Conservation (phyloP, 2,113 vertebrate species). For the Perca schrenkii region DNA sequence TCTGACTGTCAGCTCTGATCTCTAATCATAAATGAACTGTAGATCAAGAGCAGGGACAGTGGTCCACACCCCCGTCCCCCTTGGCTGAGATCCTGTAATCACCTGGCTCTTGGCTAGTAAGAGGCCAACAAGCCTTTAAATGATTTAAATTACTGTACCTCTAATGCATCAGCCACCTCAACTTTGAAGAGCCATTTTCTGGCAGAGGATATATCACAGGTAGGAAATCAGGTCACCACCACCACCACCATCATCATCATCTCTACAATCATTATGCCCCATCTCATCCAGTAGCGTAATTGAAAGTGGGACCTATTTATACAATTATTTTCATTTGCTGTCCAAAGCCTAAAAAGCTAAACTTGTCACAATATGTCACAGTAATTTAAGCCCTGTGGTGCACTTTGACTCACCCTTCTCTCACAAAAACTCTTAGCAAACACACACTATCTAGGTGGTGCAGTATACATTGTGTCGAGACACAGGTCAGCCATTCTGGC, state of each 20-base stretch:
- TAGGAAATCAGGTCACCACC: conserved; percentile 72
- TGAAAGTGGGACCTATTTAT: conserved; percentile 57
- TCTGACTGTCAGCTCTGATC: conserved; percentile 77
- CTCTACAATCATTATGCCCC: conserved; percentile 58
- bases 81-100: conserved; percentile 74
- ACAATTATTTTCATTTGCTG: conserved; percentile 72
- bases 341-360: conserved; percentile 46
- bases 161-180: conserved; percentile 75
- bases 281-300: conserved; percentile 43
- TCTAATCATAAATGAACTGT: conserved; percentile 82
- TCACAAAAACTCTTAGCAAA: conserved; percentile 20
- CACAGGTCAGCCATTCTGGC: conserved; percentile 73
- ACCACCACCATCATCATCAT: conserved; percentile 33
- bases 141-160: conserved; percentile 66
- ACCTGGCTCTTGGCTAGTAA: conserved; percentile 68
- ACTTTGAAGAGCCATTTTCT: conserved; percentile 75
- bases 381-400: conserved; percentile 37
- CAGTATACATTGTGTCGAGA: conserved; percentile 54
- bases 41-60: conserved; percentile 77
- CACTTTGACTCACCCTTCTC: conserved; percentile 47
- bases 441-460: conserved; percentile 51
- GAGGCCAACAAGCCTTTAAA: conserved; percentile 75
- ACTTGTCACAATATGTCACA: conserved; percentile 38
- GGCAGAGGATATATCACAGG: conserved; percentile 65
- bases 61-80: conserved; percentile 68